These are phyloP conservation scores for Argyrosomus japonicus DNA, from an alignment of 2,113 vertebrate species.

Conservation along the genomic window DNA sequence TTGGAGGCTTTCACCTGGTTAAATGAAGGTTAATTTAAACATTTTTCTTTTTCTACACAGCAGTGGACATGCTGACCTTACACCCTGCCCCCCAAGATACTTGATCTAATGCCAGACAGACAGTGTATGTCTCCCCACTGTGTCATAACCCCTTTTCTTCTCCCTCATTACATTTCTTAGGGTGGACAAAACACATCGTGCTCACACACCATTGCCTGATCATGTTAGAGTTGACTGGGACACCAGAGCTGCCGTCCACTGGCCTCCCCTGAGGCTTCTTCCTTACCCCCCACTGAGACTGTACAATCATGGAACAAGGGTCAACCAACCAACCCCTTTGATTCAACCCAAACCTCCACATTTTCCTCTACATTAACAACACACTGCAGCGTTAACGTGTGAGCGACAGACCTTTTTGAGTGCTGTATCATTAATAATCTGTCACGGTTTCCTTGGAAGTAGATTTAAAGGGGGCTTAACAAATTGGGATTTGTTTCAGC, in stretches of 20 bases:
- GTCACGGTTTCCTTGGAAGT: conserved; percentile 7
- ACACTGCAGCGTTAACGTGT: not conserved
- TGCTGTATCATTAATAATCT: not conserved
- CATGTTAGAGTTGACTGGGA: conserved; percentile 61
- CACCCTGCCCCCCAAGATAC: not conserved
- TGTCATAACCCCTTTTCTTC: conserved; percentile 66
- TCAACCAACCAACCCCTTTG: conserved; percentile 10
- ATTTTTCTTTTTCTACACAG: not conserved
- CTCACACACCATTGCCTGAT: conserved; percentile 70
- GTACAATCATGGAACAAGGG: conserved; percentile 38
- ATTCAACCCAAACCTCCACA: not conserved
- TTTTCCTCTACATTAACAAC: conserved; percentile 27
- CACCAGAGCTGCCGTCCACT: conserved; percentile 38
- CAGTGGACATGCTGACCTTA: conserved; percentile 18
- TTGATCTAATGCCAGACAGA: conserved; percentile 35
- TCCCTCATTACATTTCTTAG: conserved; percentile 69
- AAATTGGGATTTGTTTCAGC: conserved; percentile 19
- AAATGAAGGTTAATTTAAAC: not conserved
- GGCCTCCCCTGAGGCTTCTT: conserved; percentile 32
- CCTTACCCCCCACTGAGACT: conserved; percentile 39
- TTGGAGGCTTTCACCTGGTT: not conserved
- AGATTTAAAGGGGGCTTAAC: conserved; percentile 21
- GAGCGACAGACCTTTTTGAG: not conserved
- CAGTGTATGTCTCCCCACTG: conserved; percentile 17
- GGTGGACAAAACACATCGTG: conserved; percentile 58